Evolutionary conservation across 1,140 invertebrate genomes (phyloP), one percentile per base, ranked within the genome.

Genomic region (Solenopsis fugax): DNA sequence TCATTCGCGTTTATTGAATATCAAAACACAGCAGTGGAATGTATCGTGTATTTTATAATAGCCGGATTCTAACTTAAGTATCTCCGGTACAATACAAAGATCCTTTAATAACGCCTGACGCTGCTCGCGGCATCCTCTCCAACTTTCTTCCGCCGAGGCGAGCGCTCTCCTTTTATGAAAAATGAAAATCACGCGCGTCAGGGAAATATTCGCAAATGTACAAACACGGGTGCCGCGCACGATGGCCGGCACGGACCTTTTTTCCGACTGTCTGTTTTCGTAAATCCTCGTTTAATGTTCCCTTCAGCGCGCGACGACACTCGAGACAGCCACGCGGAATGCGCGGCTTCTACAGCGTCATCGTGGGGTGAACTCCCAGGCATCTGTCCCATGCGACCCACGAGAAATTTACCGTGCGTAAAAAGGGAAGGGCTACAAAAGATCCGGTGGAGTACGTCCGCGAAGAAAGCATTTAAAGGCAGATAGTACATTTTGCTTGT

Each of bases 251-350:
- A 6, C 24, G 24, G 69, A 75, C 69, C 69, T 84, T 75, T 84
- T 81, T 56, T 73, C 69, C 52, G 54, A 72, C 80, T 75, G 56
- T 54, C 34, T 84, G 80, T 84, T 84, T 84, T 84, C 69, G 69
- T 84, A 84, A 75, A 84, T 84, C 54, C 69, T 75, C 69, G 80
- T 73, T 84, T 84, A 84, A 84, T 84, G 80, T 75, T 84, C 80
- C 56, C 54, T 73, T 84, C 69, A 84, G 41, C 29, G 52, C 67
- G 52, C 67, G 67, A 73, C 67, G 80, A 60, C 69, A 60, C 54
- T 48, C 67, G 80, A 56, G 54, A 84, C 67, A 60, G 80, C 29
- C 34, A 21, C 52, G 67, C 34, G 34, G 62, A 80, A 80, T 80
- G 77, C 29, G 77, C 45, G 80, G 69, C 69, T 75, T 60, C 80